Percentiles rank a stretch among this genome's conserved stretches.
These are phyloP conservation scores for Gymnogyps californianus DNA, from an alignment of 2,113 vertebrate genomes.

Conservation along the genomic window DNA sequence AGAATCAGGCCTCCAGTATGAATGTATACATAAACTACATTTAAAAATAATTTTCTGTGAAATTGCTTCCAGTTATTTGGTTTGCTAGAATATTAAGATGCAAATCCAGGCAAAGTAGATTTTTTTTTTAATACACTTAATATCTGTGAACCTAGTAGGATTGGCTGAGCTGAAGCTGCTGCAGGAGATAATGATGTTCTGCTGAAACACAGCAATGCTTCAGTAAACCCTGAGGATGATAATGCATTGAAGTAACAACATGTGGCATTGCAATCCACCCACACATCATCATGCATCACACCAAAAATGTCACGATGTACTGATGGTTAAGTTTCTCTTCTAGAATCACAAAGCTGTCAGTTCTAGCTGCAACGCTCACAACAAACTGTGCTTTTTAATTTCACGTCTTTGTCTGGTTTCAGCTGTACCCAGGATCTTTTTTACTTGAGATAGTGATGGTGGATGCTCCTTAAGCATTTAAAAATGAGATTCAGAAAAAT, in stretches of 20 bases:
- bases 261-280: constrained; percentile 28
- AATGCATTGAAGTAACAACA: constrained; percentile 43
- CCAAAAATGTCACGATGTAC: constrained; percentile 16
- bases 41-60: neutral
- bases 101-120: neutral
- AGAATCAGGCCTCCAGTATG: neutral
- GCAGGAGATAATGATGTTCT: constrained; percentile 9
- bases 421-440: neutral
- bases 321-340: constrained; percentile 20
- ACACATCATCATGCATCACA: neutral
- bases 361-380: neutral
- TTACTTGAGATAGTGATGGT: neutral
- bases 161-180: neutral
- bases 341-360: constrained; percentile 20
- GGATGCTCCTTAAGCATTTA: neutral
- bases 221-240: neutral
- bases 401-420: neutral
- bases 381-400: neutral
- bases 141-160: neutral
- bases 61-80: constrained; percentile 10
- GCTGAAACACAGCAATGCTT: neutral
- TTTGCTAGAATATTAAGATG: constrained; percentile 20
- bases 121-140: neutral
- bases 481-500: neutral
- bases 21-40: neutral